Percentiles rank a stretch among this genome's conserved stretches.
phyloP scores from a whole-genome alignment of 1,140 invertebrate species.

The Ceratina calcarata region DNA sequence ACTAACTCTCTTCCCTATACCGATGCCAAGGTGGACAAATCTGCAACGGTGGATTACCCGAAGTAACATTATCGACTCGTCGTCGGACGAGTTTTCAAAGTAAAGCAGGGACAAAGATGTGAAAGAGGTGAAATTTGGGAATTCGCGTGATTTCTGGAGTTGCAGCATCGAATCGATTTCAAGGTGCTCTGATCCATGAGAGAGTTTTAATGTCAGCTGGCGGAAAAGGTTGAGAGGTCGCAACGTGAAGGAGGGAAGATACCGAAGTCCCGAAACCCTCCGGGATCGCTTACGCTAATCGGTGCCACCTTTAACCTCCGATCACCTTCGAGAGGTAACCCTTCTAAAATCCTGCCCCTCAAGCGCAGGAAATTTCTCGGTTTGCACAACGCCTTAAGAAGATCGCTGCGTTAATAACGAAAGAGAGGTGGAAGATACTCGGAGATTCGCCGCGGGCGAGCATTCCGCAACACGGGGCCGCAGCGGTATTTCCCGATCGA shows the following conservation, averaged over 20 bases:
- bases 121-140: constrained; percentile 7
- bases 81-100: too few relatives aligned
- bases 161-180: too few relatives aligned
- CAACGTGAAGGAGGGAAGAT: constrained; percentile 30
- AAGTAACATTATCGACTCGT: too few relatives aligned
- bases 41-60: too few relatives aligned
- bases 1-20: too few relatives aligned
- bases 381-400: constrained; percentile 35
- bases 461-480: neutral
- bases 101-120: neutral
- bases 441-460: constrained; percentile 9
- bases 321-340: constrained; percentile 7
- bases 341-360: neutral
- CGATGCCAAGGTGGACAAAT: too few relatives aligned
- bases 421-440: neutral
- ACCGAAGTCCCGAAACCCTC: constrained; percentile 45
- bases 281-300: constrained; percentile 68
- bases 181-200: constrained; percentile 26
- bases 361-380: constrained; percentile 34
- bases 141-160: neutral
- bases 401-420: constrained; percentile 18
- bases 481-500: constrained; percentile 6
- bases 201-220: constrained; percentile 68
- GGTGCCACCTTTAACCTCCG: constrained; percentile 53
- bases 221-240: constrained; percentile 65